Evolutionary conservation across 2,113 vertebrate species (phyloP).

Genomic region (Ctenomys sociabilis): DNA sequence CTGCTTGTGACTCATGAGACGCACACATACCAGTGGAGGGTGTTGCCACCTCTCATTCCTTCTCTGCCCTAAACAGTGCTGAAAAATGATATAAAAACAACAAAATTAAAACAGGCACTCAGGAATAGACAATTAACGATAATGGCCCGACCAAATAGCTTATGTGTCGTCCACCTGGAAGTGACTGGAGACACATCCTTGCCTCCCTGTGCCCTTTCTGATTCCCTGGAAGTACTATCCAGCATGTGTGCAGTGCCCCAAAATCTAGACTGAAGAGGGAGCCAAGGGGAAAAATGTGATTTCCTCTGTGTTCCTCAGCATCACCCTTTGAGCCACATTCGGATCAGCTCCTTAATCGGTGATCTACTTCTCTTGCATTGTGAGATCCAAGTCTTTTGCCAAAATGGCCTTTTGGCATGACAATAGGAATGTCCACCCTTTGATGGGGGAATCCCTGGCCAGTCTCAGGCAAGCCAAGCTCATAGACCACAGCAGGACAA

Average conservation of each 20-base stretch:
- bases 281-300: background rate
- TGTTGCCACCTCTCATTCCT: background rate
- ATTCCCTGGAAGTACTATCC: accelerated
- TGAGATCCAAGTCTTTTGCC: background rate
- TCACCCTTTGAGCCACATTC: background rate
- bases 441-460: background rate
- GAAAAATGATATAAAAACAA: background rate
- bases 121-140: background rate
- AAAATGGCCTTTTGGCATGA: background rate
- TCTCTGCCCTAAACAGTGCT: background rate
- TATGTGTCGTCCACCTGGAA: background rate
- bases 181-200: background rate
- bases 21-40: accelerated
- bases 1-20: background rate
- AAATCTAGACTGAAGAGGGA: background rate
- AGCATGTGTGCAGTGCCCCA: background rate
- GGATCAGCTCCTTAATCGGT: background rate
- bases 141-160: background rate
- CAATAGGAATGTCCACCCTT: background rate
- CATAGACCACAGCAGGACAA: background rate
- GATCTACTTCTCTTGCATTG: background rate
- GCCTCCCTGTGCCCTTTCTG: background rate
- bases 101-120: background rate
- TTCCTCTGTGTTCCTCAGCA: background rate
- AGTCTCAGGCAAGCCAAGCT: background rate